Evolutionary conservation across 1,140 invertebrate species (phyloP).

Genomic region (Glomeris maerens): DNA sequence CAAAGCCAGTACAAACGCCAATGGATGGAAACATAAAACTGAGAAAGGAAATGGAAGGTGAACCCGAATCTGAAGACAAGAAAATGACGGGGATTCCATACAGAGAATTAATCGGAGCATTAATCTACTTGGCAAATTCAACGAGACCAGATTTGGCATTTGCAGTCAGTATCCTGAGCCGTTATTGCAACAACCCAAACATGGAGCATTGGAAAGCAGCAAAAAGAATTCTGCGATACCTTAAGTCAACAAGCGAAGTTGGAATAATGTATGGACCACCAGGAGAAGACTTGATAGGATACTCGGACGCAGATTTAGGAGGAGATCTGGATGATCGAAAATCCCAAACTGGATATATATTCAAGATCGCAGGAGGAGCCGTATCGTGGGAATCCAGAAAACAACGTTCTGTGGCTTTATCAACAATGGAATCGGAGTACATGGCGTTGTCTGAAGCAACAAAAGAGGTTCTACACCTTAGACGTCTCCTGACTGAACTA

Average conservation of each 20-base stretch:
- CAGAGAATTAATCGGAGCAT: slow-evolving; percentile 4
- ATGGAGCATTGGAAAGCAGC: background rate
- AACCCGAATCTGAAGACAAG: background rate
- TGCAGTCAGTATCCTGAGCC: background rate
- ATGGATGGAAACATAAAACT: background rate
- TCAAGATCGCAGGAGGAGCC: slow-evolving; percentile 15
- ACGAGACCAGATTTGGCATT: slow-evolving; percentile 6
- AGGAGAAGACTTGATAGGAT: background rate
- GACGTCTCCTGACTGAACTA: background rate
- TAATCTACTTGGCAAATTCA: slow-evolving; percentile 4
- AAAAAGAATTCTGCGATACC: slow-evolving; percentile 9
- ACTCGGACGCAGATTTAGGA: slow-evolving; percentile 7
- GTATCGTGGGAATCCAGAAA: slow-evolving; percentile 37
- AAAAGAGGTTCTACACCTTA: slow-evolving; percentile 31
- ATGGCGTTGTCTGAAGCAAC: slow-evolving; percentile 27
- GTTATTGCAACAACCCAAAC: slow-evolving; percentile 6
- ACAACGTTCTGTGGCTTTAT: slow-evolving; percentile 34
- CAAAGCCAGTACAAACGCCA: background rate
- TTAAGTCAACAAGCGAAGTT: slow-evolving; percentile 1
- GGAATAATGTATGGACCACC: slow-evolving; percentile 3
- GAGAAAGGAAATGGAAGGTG: background rate
- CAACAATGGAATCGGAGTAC: slow-evolving; percentile 33
- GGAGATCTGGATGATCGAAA: background rate
- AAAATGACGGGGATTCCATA: no score
- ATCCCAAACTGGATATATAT: slow-evolving; percentile 9